Percentiles rank a stretch among this genome's conserved stretches.
phyloP scores from a whole-genome alignment of 2,888 invertebrate genomes.

The Pherbina coryleti region DNA sequence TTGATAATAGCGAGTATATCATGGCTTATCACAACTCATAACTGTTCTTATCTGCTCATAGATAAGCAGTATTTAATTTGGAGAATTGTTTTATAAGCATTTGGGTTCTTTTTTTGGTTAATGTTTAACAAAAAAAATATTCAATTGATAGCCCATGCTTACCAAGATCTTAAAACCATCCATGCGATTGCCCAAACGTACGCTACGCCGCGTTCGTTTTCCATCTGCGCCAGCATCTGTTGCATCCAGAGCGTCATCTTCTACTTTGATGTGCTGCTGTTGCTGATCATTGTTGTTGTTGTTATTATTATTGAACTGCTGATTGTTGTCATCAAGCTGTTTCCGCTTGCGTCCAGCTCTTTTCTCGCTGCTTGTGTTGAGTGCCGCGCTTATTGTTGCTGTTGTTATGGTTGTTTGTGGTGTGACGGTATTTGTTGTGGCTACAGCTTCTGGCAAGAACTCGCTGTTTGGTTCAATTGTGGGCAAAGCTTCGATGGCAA shows the following conservation, averaged over 20 bases:
- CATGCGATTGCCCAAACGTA: slow-evolving; percentile 63
- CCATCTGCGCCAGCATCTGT: slow-evolving; percentile 43
- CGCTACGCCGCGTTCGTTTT: slow-evolving; percentile 63
- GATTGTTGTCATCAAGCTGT: slow-evolving; percentile 35
- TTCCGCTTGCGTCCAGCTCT: slow-evolving; percentile 42
- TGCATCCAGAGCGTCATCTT: slow-evolving; percentile 51
- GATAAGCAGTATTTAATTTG: slow-evolving; percentile 6
- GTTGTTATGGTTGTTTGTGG: neutral
- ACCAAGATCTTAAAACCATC: slow-evolving; percentile 56
- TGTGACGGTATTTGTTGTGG: neutral
- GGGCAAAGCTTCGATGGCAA: slow-evolving; percentile 37
- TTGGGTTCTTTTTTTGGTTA: neutral
- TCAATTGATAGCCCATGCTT: slow-evolving; percentile 37
- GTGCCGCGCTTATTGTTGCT: slow-evolving; percentile 15
- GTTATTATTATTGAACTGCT: neutral
- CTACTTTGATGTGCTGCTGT: slow-evolving; percentile 49
- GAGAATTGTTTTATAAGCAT: neutral
- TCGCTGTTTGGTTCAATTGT: neutral
- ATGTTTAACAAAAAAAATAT: neutral
- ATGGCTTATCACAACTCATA: slow-evolving; percentile 1
- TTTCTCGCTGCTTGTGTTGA: slow-evolving; percentile 8
- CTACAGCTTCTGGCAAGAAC: neutral
- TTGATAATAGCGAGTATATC: neutral
- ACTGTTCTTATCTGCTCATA: slow-evolving; percentile 9
- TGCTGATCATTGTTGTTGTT: neutral